phyloP scores from a whole-genome alignment of 2,888 invertebrate species.

The Therioaphis trifolii region DNA sequence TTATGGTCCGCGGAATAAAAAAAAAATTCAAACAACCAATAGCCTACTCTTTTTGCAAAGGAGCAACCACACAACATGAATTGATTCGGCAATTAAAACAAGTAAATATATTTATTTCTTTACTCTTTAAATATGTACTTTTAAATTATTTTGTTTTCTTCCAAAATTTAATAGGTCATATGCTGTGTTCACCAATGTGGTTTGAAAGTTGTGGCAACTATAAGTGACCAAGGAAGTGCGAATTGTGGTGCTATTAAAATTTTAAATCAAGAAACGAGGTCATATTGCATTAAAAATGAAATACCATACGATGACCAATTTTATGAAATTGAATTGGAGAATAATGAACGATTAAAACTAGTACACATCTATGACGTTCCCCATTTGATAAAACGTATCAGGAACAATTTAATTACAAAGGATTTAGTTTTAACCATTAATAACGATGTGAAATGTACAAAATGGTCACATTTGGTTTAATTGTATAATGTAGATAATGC shows the following conservation, averaged over 20 bases:
- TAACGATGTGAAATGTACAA: conserved; percentile 12
- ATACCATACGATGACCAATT: conserved; percentile 19
- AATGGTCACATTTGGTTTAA: conserved; percentile 25
- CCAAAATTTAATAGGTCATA: conserved; percentile 49
- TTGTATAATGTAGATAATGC: conserved; percentile 29
- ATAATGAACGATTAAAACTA: conserved; percentile 28
- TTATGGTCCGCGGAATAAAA: conserved; percentile 32
- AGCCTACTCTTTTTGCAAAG: conserved; percentile 40
- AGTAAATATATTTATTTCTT: conserved; percentile 24
- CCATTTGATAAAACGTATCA: conserved; percentile 59
- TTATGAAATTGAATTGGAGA: conserved; percentile 39
- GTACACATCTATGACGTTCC: conserved; percentile 48
- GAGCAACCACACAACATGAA: conserved; percentile 7
- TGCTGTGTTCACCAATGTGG: conserved; percentile 23
- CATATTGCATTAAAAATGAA: conserved; percentile 27
- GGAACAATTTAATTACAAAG: too few relatives aligned
- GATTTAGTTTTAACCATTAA: conserved; percentile 4
- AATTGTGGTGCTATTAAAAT: conserved; percentile 52
- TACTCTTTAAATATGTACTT: background rate
- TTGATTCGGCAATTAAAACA: conserved; percentile 48
- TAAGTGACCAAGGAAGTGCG: conserved; percentile 55
- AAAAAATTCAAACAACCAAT: too few relatives aligned
- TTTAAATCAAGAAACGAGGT: conserved; percentile 40
- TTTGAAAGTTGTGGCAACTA: conserved; percentile 51
- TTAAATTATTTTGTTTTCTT: conserved; percentile 7